Evolutionary conservation across 2,888 invertebrate genomes (phyloP).

Genomic region (Lithodes maja): DNA sequence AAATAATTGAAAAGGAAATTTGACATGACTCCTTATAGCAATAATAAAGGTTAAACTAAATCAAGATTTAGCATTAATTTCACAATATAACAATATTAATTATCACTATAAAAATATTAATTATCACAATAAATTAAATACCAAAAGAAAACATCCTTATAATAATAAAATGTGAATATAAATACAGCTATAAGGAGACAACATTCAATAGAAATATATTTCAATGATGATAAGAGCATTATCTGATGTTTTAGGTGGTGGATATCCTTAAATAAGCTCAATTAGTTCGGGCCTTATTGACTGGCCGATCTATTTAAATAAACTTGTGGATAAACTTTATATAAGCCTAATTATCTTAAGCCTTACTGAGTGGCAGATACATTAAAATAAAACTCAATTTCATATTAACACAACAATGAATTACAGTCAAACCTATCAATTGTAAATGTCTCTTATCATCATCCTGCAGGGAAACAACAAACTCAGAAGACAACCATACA

Average conservation of each 20-base stretch:
- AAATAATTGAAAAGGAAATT: slow-evolving; percentile 37
- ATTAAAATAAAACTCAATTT: not conserved
- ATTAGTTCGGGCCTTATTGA: no score
- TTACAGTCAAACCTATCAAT: not conserved
- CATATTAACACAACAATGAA: not conserved
- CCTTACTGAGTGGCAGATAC: not conserved
- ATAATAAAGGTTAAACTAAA: no score
- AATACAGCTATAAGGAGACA: slow-evolving; percentile 47
- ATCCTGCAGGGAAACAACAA: slow-evolving; percentile 20
- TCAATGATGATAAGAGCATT: not conserved
- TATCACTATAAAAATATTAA: no score
- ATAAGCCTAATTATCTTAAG: no score
- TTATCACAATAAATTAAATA: no score
- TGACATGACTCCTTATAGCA: slow-evolving; percentile 48
- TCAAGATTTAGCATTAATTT: no score
- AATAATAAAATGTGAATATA: not conserved
- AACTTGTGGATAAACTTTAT: no score
- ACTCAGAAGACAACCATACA: slow-evolving; percentile 39
- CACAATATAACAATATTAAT: no score
- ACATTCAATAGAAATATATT: slow-evolving; percentile 25
- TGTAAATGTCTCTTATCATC: slow-evolving; percentile 18
- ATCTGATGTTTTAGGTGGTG: not conserved
- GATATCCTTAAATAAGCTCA: no score
- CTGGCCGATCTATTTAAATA: no score
- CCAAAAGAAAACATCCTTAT: no score